These are phyloP conservation scores for Cosmia trapezina DNA, from an alignment of 2,888 invertebrate species.

Conservation along the genomic window DNA sequence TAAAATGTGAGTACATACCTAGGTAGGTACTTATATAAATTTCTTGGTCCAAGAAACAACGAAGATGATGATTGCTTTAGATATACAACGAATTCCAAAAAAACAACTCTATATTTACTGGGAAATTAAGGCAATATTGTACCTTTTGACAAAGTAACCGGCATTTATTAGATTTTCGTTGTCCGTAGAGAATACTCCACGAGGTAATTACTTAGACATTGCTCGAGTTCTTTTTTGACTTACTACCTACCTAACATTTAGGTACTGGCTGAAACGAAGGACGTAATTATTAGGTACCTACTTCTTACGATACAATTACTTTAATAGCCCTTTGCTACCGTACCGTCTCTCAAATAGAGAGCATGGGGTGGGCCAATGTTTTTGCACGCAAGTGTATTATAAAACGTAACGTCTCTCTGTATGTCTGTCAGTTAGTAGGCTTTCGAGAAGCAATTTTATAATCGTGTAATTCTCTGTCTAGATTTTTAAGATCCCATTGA, in stretches of 20 bases:
- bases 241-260: conserved; percentile 16
- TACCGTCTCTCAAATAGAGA: too few species aligned
- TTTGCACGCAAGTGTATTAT: too few species aligned
- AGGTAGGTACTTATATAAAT: neutral
- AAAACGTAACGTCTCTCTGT: neutral
- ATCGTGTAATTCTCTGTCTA: too few species aligned
- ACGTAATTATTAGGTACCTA: conserved; percentile 50
- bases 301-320: conserved; percentile 51
- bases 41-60: neutral
- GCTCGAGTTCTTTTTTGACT: conserved; percentile 44
- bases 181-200: conserved; percentile 44
- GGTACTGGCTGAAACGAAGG: conserved; percentile 15
- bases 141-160: conserved; percentile 31
- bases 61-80: neutral
- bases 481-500: neutral
- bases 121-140: conserved; percentile 40
- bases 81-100: conserved; percentile 16
- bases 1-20: neutral
- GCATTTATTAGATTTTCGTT: conserved; percentile 42
- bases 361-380: too few species aligned
- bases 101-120: conserved; percentile 4
- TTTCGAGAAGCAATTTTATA: too few species aligned
- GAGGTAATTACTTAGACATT: conserved; percentile 50
- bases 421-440: too few species aligned
- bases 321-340: conserved; percentile 30